phyloP scores from a whole-genome alignment of 2,888 invertebrate genomes.

The Anagyrus pseudococci region DNA sequence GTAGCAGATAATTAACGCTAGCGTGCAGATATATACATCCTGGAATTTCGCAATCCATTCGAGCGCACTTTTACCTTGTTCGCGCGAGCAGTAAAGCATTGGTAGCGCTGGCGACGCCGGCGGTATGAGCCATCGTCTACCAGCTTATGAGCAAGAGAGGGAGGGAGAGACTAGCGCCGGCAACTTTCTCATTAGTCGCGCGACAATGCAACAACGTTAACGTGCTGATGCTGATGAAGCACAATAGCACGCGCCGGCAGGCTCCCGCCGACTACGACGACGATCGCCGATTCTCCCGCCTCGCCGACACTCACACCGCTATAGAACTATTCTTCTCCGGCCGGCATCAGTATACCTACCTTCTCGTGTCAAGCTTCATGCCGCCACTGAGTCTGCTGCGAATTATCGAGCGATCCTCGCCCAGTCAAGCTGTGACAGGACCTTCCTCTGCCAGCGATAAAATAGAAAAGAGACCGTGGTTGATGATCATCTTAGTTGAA shows the following conservation, averaged over 20 bases:
- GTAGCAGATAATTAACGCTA: constrained; percentile 39
- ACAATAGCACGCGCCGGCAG: constrained; percentile 51
- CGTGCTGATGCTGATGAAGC: constrained; percentile 39
- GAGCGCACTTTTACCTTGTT: constrained; percentile 19
- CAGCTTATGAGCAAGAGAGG: constrained; percentile 1
- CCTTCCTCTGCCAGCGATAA: too few species aligned
- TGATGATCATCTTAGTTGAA: too few species aligned
- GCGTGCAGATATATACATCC: constrained; percentile 28
- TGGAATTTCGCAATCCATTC: constrained; percentile 33
- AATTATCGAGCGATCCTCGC: too few species aligned
- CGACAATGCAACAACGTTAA: constrained; percentile 53
- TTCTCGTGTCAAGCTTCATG: too few species aligned
- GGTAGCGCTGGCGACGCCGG: too few species aligned
- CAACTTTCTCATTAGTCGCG: constrained; percentile 59
- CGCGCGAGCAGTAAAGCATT: too few species aligned
- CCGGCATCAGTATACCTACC: too few species aligned
- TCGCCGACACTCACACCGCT: constrained; percentile 31
- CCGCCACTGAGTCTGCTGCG: too few species aligned
- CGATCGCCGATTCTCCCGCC: constrained; percentile 50
- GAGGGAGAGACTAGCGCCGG: constrained; percentile 2
- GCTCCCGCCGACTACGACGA: too few species aligned
- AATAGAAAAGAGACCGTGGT: too few species aligned
- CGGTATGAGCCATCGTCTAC: background rate
- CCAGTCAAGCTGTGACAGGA: too few species aligned
- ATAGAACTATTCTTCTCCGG: constrained; percentile 36